Percentiles rank a stretch among this genome's conserved stretches.
Evolutionary conservation across 2,113 vertebrate species (phyloP).

Genomic region (Otis tarda): DNA sequence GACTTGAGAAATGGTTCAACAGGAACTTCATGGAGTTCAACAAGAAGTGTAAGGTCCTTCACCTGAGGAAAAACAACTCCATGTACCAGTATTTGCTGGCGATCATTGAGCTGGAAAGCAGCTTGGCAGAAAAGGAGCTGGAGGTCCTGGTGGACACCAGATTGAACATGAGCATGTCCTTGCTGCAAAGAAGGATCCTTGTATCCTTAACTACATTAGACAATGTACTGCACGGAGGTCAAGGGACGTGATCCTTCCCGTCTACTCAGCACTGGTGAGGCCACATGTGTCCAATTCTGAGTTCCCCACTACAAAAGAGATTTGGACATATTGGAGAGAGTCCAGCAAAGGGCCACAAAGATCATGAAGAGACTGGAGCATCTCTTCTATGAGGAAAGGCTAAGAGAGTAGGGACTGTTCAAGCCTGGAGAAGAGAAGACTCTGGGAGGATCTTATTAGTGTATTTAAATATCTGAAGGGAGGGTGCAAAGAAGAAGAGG

Average conservation of each 20-base stretch:
- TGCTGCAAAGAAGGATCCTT: not conserved
- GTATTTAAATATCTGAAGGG: not conserved
- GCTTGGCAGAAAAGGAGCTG: not conserved
- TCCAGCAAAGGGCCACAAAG: not conserved
- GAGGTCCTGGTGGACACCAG: not conserved
- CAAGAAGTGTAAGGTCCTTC: not conserved
- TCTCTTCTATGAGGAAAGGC: not conserved
- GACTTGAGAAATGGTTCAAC: not conserved
- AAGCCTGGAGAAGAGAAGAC: not conserved
- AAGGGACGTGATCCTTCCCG: not conserved
- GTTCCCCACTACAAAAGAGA: not conserved
- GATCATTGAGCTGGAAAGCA: not conserved
- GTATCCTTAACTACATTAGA: not conserved
- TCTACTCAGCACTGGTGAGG: not conserved
- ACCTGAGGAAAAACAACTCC: not conserved
- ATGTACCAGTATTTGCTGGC: too few species aligned
- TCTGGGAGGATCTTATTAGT: not conserved
- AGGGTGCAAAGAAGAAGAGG: not conserved
- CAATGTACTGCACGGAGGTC: fast-evolving
- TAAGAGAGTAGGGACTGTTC: not conserved
- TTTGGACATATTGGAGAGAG: not conserved
- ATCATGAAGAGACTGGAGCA: not conserved
- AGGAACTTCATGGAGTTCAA: not conserved
- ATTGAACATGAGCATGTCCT: not conserved
- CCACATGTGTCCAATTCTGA: not conserved